Evolutionary conservation across 2,113 vertebrate genomes (phyloP).

Genomic region (Sinocyclocheilus anshuiensis): DNA sequence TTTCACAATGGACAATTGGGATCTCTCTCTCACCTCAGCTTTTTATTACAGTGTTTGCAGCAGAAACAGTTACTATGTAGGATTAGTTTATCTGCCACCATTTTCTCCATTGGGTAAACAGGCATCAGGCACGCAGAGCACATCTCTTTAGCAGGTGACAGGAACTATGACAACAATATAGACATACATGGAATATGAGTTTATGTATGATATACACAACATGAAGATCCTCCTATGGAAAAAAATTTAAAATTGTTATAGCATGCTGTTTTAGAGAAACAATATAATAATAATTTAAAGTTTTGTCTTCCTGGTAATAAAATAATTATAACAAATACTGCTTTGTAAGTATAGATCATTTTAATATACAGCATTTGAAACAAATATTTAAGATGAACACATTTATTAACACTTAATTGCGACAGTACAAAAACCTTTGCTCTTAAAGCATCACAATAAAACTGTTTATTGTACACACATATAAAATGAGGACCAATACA

Average conservation of each 20-base stretch:
- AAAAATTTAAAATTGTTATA: not conserved
- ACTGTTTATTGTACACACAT: not conserved
- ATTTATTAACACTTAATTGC: not conserved
- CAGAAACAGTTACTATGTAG: constrained; percentile 82
- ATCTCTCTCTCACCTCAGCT: constrained; percentile 84
- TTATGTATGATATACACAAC: constrained; percentile 39
- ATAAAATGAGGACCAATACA: not conserved
- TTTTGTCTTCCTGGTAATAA: not conserved
- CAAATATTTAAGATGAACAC: constrained; percentile 2
- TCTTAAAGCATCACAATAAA: not conserved
- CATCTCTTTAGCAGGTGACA: constrained; percentile 70
- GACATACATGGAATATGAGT: constrained; percentile 2
- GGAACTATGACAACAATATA: constrained; percentile 69
- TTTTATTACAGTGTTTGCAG: constrained; percentile 81
- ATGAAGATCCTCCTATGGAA: not conserved
- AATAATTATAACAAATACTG: not conserved
- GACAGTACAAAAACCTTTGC: not conserved
- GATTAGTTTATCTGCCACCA: constrained; percentile 73
- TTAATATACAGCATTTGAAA: constrained; percentile 1
- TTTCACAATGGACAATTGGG: not conserved
- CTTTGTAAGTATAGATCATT: not conserved
- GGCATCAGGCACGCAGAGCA: constrained; percentile 80
- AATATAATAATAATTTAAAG: constrained; percentile 56
- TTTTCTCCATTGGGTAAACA: constrained; percentile 77
- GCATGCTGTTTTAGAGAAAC: not conserved